These are phyloP conservation scores for Phrynosoma blainvillii DNA, from an alignment of 2,113 vertebrate species.

Conservation along the genomic window DNA sequence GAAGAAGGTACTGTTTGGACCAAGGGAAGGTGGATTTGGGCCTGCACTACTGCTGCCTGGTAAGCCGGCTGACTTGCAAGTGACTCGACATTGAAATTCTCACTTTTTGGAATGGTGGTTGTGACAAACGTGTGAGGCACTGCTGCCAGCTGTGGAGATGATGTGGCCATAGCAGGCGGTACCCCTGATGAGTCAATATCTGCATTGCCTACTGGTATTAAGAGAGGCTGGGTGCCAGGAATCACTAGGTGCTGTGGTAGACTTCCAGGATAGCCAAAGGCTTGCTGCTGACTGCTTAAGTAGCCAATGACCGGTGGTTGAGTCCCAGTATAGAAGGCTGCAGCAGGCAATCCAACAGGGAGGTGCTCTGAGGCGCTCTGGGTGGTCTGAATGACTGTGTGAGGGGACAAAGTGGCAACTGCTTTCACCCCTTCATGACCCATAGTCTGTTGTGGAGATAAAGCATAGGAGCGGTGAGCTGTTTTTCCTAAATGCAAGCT, in stretches of 20 bases:
- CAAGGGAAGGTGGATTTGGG: constrained; percentile 92
- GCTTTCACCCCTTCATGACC: constrained; percentile 86
- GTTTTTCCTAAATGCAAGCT: constrained; percentile 87
- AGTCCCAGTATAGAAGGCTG: constrained; percentile 87
- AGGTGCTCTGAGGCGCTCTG: constrained; percentile 88
- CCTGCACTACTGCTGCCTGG: constrained; percentile 88
- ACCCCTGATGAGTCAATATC: constrained; percentile 81
- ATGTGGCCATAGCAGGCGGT: constrained; percentile 82
- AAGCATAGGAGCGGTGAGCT: constrained; percentile 81
- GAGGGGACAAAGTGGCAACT: constrained; percentile 83
- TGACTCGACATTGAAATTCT: constrained; percentile 80
- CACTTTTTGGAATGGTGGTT: constrained; percentile 84
- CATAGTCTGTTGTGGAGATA: constrained; percentile 84
- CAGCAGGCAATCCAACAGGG: constrained; percentile 86
- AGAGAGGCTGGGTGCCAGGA: constrained; percentile 90
- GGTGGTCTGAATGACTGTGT: constrained; percentile 95
- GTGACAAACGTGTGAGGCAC: constrained; percentile 91
- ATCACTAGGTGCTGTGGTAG: constrained; percentile 95
- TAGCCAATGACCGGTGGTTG: constrained; percentile 93
- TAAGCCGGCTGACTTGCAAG: constrained; percentile 82
- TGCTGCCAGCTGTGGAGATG: constrained; percentile 86
- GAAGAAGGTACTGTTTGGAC: constrained; percentile 81
- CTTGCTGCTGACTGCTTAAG: constrained; percentile 86
- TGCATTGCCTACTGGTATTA: constrained; percentile 87
- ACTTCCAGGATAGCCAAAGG: constrained; percentile 85